These are phyloP conservation scores for Colletes collaris DNA, from an alignment of 2,888 invertebrate species.

Conservation along the genomic window DNA sequence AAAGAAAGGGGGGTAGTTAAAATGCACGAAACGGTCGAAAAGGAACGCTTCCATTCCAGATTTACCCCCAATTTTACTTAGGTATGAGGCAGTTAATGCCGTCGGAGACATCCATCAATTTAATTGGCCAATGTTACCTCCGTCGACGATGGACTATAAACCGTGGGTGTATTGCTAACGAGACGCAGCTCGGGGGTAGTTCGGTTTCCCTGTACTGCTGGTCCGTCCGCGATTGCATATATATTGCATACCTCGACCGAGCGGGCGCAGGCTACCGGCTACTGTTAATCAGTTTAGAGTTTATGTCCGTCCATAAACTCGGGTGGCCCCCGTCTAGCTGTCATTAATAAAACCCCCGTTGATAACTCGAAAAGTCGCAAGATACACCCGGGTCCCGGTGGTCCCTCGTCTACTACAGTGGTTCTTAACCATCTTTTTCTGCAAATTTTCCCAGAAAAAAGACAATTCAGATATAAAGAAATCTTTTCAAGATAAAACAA, in stretches of 20 bases:
- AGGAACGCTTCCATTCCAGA: slow-evolving; percentile 29
- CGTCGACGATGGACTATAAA: slow-evolving; percentile 83
- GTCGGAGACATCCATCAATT: slow-evolving; percentile 82
- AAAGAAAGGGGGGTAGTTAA: no score
- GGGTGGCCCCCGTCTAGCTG: slow-evolving; percentile 76
- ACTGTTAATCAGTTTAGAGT: slow-evolving; percentile 83
- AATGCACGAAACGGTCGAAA: no score
- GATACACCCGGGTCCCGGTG: slow-evolving; percentile 65
- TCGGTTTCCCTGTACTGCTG: slow-evolving; percentile 70
- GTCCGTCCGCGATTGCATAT: slow-evolving; percentile 76
- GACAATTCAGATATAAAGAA: no score
- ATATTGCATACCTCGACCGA: slow-evolving; percentile 72
- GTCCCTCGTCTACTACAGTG: no score
- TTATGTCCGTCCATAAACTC: slow-evolving; percentile 82
- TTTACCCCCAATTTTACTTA: slow-evolving; percentile 66
- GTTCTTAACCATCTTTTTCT: no score
- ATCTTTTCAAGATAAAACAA: no score
- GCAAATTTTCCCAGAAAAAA: no score
- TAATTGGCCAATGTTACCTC: slow-evolving; percentile 83
- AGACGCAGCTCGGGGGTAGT: slow-evolving; percentile 78
- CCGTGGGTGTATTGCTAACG: slow-evolving; percentile 79
- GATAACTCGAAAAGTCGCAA: slow-evolving; percentile 83
- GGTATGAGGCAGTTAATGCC: slow-evolving; percentile 72
- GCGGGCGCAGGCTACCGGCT: slow-evolving; percentile 66
- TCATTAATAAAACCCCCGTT: slow-evolving; percentile 82